Evolutionary conservation across 1,140 invertebrate species (phyloP).

Genomic region (Trichogramma pretiosum): DNA sequence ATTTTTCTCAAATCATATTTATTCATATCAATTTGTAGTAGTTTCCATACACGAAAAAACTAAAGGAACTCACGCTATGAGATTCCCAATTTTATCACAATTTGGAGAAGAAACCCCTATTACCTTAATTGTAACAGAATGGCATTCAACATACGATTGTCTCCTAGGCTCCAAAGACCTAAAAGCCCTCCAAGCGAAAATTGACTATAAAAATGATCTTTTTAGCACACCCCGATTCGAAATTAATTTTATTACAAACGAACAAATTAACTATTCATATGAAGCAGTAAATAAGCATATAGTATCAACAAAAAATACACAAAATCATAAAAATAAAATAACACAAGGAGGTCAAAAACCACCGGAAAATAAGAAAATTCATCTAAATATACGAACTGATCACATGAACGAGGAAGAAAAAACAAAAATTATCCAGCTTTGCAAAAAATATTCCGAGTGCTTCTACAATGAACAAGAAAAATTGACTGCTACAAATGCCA

Average conservation of each 20-base stretch:
- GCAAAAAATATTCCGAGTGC: no score
- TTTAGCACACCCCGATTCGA: background rate
- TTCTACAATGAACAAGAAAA: no score
- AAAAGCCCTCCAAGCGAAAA: background rate
- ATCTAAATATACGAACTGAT: no score
- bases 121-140: background rate
- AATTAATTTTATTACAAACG: background rate
- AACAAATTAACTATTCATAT: no score
- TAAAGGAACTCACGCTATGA: background rate
- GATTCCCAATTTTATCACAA: background rate
- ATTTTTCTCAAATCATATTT: background rate
- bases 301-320: no score
- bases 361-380: no score
- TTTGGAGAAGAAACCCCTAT: background rate
- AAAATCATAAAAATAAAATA: no score
- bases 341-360: no score
- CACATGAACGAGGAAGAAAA: no score
- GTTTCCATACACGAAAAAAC: background rate
- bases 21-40: background rate
- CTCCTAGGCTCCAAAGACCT: background rate
- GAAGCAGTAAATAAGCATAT: no score
- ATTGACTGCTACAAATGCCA: no score
- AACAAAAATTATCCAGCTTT: no score
- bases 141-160: background rate
- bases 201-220: background rate